Conservation (phyloP, 2,113 vertebrate species). For the Marcusenius ussheri region DNA sequence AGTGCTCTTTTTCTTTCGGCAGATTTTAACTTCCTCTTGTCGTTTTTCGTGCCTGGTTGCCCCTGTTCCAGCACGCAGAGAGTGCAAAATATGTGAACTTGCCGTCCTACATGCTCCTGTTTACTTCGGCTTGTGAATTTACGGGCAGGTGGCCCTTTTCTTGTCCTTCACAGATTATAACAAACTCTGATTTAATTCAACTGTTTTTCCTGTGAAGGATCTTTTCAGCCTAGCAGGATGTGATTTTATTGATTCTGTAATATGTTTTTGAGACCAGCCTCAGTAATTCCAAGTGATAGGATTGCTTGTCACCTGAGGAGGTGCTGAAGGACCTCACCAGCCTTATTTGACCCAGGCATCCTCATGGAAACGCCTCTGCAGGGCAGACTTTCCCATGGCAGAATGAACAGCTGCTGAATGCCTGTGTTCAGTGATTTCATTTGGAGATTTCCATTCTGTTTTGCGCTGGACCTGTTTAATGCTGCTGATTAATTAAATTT, state of each 20-base stretch:
- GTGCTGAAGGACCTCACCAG: background rate
- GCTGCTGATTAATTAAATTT: constrained; percentile 2
- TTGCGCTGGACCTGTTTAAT: background rate
- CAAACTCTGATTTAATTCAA: background rate
- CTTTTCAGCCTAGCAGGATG: background rate
- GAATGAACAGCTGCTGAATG: background rate
- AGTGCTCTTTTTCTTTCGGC: background rate
- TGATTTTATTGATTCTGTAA: background rate
- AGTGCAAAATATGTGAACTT: background rate
- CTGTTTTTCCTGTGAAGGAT: background rate
- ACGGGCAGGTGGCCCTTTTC: background rate
- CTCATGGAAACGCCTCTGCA: background rate
- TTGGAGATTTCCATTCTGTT: background rate
- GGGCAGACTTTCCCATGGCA: background rate
- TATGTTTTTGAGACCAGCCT: background rate
- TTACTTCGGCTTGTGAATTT: background rate
- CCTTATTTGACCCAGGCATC: background rate
- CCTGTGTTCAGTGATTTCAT: background rate
- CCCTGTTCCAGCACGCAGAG: background rate
- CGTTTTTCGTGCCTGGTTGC: background rate
- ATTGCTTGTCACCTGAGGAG: background rate
- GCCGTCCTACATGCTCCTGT: background rate
- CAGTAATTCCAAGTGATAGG: background rate
- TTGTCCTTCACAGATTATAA: background rate
- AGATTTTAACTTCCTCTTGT: background rate